Evolutionary conservation across 2,113 vertebrate genomes (phyloP), one percentile per base, ranked within the genome.

Genomic region (Acrocephalus kingi): DNA sequence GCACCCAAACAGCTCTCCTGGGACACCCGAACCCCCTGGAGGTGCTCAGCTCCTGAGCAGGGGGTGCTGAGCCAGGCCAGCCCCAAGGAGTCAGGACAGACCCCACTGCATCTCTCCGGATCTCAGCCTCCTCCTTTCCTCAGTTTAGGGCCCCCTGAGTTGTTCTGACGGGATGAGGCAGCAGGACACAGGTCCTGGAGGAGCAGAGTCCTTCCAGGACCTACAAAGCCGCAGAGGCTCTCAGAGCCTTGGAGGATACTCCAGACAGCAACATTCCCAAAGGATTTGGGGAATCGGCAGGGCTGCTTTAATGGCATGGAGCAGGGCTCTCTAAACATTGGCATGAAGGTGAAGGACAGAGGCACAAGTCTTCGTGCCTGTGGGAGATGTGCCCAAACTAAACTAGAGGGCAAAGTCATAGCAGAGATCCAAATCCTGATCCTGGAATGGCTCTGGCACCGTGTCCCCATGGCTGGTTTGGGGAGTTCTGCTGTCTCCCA

Each of bases 81-180:
- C 0, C 0, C 1, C 1, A 0, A 1, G 28, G 49, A 19, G 27
- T 18, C 9, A 39, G 83, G n/a, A n/a, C 43, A n/a, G 49, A 84
- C 23, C 67, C 68, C 76, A 39, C 23, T 43, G 5, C 63, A 35
- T 23, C 49, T 16, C 30, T 15, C 48, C 37, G 67, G 13, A 23
- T 31, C 80, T 72, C 84, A 21, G 24, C 30, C 35, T 46, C 54
- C 24, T 31, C 43, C 33, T 9, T 28, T 45, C 56, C 80, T 37
- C 46, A 13, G 19, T 24, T 41, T 5, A 37, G 30, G 41, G 43
- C 2, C 17, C 6, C 33, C 0, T 35, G 5, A 1, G 15, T 9
- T 9, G 21, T 20, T 52, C 28, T 15, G 39, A 62, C 45, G 46
- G 59, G 84, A 20, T 10, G 24, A 35, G 37, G 46, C 82, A 67